Evolutionary conservation across 1,140 invertebrate species (phyloP), one percentile per base, ranked within the genome.

Genomic region (Stenopsyche tienmushanensis): DNA sequence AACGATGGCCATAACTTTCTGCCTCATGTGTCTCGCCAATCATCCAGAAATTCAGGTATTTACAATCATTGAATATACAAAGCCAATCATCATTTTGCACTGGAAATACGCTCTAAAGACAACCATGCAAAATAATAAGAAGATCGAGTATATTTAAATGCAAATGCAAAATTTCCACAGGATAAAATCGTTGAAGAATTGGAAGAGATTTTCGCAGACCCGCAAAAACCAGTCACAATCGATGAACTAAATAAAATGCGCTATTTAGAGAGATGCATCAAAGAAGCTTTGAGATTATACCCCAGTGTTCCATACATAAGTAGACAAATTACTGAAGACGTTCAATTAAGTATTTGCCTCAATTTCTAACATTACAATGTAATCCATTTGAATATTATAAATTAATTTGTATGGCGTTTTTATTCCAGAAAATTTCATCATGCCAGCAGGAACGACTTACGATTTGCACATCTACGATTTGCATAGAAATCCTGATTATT

Each of bases 401-500:
- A n/a, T n/a, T 21, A 3, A 18, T 49, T 3, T 49, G 5, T 49
- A 49, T n/a, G 2, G 3, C n/a, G 15, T 9, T 8, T 26, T n/a
- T 5, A 20, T 5, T 26, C 10, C 15, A 84, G 82, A 76, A 67
- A 73, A 77, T 9, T 79, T 80, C 49, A 73, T 75, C 0, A 70
- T 84, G 0, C 83, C 83, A 17, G 83, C 81, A 55, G 87, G 86
- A 18, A 83, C 82, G 0, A 77, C 78, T 2, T 79, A 82, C 2
- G 74, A 83, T 20, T 76, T 89, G 2, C 70, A 78, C n/a, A 76
- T 83, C 9, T 82, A 80, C 50, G 79, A 83, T 52, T 72, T 93
- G 23, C 92, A 94, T 74, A 82, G 87, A 52, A 83, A 89, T 72
- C 77, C 83, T 1, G 77, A 84, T 17, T 73, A 84, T 18, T 94